Evolutionary conservation across 2,888 invertebrate genomes (phyloP), one percentile per base, ranked within the genome.

Genomic region (Orchesella flavescens): DNA sequence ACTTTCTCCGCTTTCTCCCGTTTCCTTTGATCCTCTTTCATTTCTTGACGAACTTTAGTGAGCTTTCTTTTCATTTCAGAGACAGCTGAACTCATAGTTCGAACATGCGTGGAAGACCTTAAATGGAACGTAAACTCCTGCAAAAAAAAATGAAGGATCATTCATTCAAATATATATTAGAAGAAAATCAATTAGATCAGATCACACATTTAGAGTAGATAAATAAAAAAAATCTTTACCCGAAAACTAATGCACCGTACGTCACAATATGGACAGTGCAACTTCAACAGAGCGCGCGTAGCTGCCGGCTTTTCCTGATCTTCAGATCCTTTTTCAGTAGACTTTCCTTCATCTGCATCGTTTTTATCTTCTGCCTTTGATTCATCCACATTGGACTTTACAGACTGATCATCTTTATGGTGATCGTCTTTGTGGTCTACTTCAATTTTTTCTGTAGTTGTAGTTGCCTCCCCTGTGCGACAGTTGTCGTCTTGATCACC

Each of bases 1-100:
- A 86, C 87, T 79, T 88, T 88, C 19, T 86, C 86, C 12, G 85
- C 86, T 66, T 88, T 87, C 57, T 88, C 88, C n/a, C 87, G 71
- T 63, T 86, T 86, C 10, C 87, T 68, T 61, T 88, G 88, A 66
- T 87, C 86, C 65, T 88, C 88, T 15, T 87, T 75, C 74, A 87
- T 86, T 57, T 87, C 75, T 19, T 59, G 80, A 15, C 87, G 84
- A n/a, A 87, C 65, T 19, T 84, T 80, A 15, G 77, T 83, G 0
- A 88, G 76, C 65, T 85, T 85, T 53, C 83, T 86, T 19, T 86
- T 76, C 87, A 87, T 87, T 15, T 87, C 86, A 9, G 82, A 69
- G 0, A 87, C 86, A 13, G 85, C 86, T 21, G 23, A 75, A 55
- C 83, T 77, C 86, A 88, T 87, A 1, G 84, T 84, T 46, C 85